These are phyloP conservation scores for Acanthochromis polyacanthus DNA, from an alignment of 2,113 vertebrate species.

Conservation along the genomic window DNA sequence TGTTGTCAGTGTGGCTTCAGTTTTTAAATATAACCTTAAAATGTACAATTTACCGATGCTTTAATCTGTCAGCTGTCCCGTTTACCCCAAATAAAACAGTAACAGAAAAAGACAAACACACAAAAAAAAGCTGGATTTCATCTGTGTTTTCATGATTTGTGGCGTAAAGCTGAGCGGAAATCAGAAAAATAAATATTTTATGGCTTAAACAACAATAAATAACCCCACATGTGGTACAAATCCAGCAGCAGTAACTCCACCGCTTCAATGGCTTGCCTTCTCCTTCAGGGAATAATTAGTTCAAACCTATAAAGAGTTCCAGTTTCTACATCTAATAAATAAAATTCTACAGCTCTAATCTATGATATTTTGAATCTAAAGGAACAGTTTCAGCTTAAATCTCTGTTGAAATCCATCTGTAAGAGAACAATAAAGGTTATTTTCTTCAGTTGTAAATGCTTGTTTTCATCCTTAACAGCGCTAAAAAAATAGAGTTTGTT, in stretches of 20 bases:
- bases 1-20: background rate
- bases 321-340: slow-evolving; percentile 41
- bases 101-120: background rate
- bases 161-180: slow-evolving; percentile 29
- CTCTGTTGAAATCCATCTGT: background rate
- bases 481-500: no score
- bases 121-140: background rate
- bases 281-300: slow-evolving; percentile 9
- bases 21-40: background rate
- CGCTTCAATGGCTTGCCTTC: slow-evolving; percentile 30
- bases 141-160: slow-evolving; percentile 29
- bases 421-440: background rate
- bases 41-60: background rate
- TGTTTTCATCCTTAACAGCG: background rate
- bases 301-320: background rate
- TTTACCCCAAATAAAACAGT: slow-evolving; percentile 15
- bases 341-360: slow-evolving; percentile 32
- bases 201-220: slow-evolving; percentile 66
- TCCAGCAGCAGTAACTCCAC: slow-evolving; percentile 48
- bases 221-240: background rate
- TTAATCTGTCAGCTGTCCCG: background rate
- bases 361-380: background rate
- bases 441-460: background rate
- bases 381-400: background rate
- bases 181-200: slow-evolving; percentile 68